A percentile compares a stretch with the other conserved stretches of the same genome.
Evolutionary conservation across 2,113 vertebrate species (phyloP).

Genomic region (Chaetura pelagica): DNA sequence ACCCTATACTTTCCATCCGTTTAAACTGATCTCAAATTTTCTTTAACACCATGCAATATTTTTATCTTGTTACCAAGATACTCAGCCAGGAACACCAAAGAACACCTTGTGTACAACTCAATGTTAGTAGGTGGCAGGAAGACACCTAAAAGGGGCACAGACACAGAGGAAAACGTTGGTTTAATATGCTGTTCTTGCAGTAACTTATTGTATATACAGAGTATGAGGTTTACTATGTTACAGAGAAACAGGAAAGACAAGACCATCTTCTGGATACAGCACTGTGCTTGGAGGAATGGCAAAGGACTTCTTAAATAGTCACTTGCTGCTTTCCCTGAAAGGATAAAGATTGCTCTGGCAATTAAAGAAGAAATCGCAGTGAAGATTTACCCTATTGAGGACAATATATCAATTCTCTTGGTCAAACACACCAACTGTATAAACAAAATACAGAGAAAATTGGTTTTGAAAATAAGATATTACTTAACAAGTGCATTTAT

Average conservation of each 20-base stretch:
- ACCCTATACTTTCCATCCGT: background rate
- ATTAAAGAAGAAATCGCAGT: conserved; percentile 33
- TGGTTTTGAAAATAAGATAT: conserved; percentile 56
- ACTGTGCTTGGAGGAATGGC: background rate
- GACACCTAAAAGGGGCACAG: background rate
- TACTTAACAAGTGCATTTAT: conserved; percentile 46
- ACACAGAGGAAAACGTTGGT: background rate
- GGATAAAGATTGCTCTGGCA: conserved; percentile 1
- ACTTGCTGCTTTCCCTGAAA: background rate
- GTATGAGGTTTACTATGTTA: background rate
- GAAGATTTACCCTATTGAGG: conserved; percentile 58
- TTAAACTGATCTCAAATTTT: conserved; percentile 24
- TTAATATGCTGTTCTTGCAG: background rate
- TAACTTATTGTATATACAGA: background rate
- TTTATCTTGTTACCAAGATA: conserved; percentile 59
- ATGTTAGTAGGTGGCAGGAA: background rate
- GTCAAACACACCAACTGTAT: conserved; percentile 39
- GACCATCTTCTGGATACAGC: background rate
- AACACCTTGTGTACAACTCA: background rate
- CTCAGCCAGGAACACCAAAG: conserved; percentile 11
- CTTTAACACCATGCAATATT: conserved; percentile 26
- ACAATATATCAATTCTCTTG: conserved; percentile 58
- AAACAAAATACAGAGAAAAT: conserved; percentile 53
- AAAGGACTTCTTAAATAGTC: background rate
- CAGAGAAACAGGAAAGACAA: background rate